Percentiles rank a stretch among this genome's conserved stretches.
Evolutionary conservation across 2,113 vertebrate genomes (phyloP).

Genomic region (Turdus rufiventris): DNA sequence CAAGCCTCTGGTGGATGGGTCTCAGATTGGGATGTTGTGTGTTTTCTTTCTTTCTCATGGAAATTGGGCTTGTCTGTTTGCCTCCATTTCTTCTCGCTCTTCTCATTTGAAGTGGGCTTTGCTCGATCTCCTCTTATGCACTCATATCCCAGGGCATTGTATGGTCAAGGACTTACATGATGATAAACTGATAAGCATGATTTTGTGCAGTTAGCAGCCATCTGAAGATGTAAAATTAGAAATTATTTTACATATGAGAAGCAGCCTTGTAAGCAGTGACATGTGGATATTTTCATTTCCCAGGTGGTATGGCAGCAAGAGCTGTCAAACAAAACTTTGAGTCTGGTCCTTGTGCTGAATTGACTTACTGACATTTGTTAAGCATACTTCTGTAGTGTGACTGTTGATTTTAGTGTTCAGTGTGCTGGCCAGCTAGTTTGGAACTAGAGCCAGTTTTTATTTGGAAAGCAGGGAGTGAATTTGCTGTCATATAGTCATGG

Average conservation of each 20-base stretch:
- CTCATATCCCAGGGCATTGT: not conserved
- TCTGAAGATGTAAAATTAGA: not conserved
- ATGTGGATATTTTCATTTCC: not conserved
- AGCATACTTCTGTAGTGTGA: not conserved
- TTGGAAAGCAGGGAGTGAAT: not conserved
- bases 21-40: not conserved
- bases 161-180: not conserved
- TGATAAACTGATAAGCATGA: not conserved
- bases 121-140: not conserved
- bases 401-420: not conserved
- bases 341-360: not conserved
- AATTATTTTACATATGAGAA: not conserved
- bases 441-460: not conserved
- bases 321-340: conserved; percentile 3
- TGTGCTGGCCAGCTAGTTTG: not conserved
- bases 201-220: not conserved
- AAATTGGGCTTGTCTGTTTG: not conserved
- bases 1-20: conserved; percentile 53
- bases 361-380: not conserved
- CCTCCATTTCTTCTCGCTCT: not conserved
- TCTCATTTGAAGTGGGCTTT: conserved; percentile 11
- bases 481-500: not conserved
- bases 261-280: not conserved
- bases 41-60: not conserved
- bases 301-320: not conserved